Evolutionary conservation across 2,888 invertebrate species (phyloP).

Genomic region (Rhagonycha fulva): DNA sequence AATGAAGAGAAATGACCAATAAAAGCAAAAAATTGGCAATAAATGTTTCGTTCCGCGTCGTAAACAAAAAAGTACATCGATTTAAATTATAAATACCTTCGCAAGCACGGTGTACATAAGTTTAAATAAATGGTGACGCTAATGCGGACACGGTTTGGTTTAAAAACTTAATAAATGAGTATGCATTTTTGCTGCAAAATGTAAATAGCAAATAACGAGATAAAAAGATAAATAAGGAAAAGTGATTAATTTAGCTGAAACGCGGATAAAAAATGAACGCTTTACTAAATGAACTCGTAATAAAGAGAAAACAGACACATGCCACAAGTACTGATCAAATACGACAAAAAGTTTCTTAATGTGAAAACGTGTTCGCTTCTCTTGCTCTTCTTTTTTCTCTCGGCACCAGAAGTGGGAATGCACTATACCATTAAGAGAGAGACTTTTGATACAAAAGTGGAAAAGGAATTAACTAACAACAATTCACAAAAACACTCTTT

Average conservation of each 20-base stretch:
- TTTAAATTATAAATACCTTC: not conserved
- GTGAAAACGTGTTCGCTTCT: slow-evolving; percentile 19
- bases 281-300: slow-evolving; percentile 10
- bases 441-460: slow-evolving; percentile 16
- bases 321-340: slow-evolving; percentile 25
- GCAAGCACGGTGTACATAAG: not conserved
- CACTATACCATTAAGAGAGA: not conserved
- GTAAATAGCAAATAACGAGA: not conserved
- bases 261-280: not conserved
- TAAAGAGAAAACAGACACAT: slow-evolving; percentile 21
- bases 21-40: not conserved
- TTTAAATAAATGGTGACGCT: not conserved
- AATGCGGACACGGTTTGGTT: not conserved
- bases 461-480: slow-evolving; percentile 20
- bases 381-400: slow-evolving; percentile 10
- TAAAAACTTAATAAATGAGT: not conserved
- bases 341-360: slow-evolving; percentile 22
- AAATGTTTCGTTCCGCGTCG: not conserved
- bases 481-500: slow-evolving; percentile 11
- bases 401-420: slow-evolving; percentile 2
- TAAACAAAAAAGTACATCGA: not conserved
- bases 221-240: not conserved
- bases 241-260: not conserved
- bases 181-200: not conserved
- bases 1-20: not conserved